phyloP scores from a whole-genome alignment of 2,113 vertebrate species.

The Zosterops hypoxanthus region DNA sequence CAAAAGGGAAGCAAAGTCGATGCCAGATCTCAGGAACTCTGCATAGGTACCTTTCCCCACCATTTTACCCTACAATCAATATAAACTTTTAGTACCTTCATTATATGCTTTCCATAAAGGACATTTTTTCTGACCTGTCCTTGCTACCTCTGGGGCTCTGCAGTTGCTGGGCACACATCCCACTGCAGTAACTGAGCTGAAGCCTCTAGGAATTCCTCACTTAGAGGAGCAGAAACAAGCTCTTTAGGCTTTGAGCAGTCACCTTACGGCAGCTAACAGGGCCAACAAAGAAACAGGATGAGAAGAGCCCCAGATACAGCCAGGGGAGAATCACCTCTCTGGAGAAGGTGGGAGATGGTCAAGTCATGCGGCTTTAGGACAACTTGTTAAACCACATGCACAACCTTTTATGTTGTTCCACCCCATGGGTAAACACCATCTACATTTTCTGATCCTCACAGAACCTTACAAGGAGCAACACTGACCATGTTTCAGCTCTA shows the following conservation, averaged over 20 bases:
- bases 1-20: conserved; percentile 93
- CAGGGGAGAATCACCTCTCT: neutral
- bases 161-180: neutral
- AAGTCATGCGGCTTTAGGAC: neutral
- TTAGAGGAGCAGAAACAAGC: neutral
- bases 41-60: conserved; percentile 88
- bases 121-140: neutral
- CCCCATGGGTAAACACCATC: neutral
- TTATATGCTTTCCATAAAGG: neutral
- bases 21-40: conserved; percentile 86
- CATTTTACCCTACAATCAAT: conserved; percentile 85
- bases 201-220: neutral
- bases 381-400: neutral
- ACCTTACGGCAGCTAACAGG: neutral
- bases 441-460: neutral
- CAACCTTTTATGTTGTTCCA: neutral
- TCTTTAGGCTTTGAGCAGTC: neutral
- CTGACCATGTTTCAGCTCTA: neutral
- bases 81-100: conserved; percentile 37
- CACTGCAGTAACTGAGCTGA: neutral
- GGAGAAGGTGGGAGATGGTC: neutral
- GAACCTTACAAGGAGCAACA: neutral
- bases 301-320: neutral
- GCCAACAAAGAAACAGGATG: neutral
- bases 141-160: neutral